These are phyloP conservation scores for Chanos chanos DNA, from an alignment of 2,797 vertebrate genomes.

Conservation along the genomic window DNA sequence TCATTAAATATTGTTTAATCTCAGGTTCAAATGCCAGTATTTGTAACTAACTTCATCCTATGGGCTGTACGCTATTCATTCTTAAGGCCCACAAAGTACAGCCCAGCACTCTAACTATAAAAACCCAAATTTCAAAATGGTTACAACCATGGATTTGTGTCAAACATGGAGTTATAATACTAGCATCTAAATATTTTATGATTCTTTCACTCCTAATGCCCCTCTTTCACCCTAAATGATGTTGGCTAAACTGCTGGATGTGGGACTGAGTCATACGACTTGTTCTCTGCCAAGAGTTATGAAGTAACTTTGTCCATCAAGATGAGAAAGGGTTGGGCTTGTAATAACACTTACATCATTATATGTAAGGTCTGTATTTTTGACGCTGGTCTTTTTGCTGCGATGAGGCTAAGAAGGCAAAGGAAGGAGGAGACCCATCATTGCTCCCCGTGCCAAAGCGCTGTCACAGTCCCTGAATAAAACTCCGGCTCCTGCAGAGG, in stretches of 20 bases:
- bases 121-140: no score
- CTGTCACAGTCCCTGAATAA: slow-evolving; percentile 15
- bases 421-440: background rate
- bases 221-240: background rate
- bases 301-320: slow-evolving; percentile 20
- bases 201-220: background rate
- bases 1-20: no score
- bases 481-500: background rate
- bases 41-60: no score
- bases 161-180: no score
- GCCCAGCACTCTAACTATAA: no score
- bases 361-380: background rate
- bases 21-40: no score
- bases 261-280: background rate
- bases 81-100: no score
- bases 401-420: background rate
- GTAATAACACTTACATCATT: slow-evolving; percentile 25
- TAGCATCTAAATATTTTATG: no score
- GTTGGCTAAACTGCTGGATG: no score
- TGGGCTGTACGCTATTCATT: no score
- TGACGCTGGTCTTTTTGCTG: background rate
- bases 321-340: slow-evolving; percentile 14
- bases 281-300: slow-evolving; percentile 17
- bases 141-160: no score
- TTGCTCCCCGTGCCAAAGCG: slow-evolving; percentile 1